These are phyloP conservation scores for Ceratina australensis DNA, from an alignment of 1,140 invertebrate genomes.

Conservation along the genomic window DNA sequence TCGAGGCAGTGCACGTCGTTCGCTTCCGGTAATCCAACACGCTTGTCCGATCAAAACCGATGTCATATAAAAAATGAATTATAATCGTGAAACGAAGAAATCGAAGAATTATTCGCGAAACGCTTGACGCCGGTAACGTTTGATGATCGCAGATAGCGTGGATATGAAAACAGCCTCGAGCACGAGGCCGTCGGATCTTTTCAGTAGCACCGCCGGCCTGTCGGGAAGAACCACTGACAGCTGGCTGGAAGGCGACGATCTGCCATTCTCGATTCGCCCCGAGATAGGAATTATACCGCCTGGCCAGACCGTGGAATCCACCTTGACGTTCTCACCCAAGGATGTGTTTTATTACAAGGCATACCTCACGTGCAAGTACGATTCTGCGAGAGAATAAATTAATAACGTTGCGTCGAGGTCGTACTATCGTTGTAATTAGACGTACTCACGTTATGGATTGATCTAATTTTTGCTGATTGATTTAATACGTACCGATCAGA, in stretches of 20 bases:
- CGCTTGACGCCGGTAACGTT: no score
- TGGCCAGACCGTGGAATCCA: slow-evolving; percentile 50
- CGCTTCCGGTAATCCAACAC: not conserved
- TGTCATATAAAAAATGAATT: no score
- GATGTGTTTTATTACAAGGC: slow-evolving; percentile 71
- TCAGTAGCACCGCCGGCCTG: slow-evolving; percentile 61
- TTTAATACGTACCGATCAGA: no score
- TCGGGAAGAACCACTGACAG: slow-evolving; percentile 65
- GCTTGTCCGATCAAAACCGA: no score
- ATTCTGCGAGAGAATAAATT: not conserved
- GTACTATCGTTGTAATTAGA: no score
- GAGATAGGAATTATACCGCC: slow-evolving; percentile 63
- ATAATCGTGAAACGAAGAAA: not conserved
- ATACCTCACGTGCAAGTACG: slow-evolving; percentile 66
- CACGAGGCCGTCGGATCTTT: slow-evolving; percentile 55
- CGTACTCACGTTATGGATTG: no score
- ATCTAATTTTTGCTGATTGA: no score
- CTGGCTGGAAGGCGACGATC: slow-evolving; percentile 66
- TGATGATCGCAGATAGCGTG: not conserved
- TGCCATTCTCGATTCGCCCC: slow-evolving; percentile 68
- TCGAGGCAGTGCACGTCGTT: not conserved
- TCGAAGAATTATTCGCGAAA: no score
- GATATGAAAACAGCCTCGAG: slow-evolving; percentile 14
- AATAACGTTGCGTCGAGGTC: not conserved
- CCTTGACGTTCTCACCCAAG: slow-evolving; percentile 66